Evolutionary conservation across 2,113 vertebrate genomes (phyloP), one percentile per base, ranked within the genome.

Genomic region (Xenopus tropicalis): DNA sequence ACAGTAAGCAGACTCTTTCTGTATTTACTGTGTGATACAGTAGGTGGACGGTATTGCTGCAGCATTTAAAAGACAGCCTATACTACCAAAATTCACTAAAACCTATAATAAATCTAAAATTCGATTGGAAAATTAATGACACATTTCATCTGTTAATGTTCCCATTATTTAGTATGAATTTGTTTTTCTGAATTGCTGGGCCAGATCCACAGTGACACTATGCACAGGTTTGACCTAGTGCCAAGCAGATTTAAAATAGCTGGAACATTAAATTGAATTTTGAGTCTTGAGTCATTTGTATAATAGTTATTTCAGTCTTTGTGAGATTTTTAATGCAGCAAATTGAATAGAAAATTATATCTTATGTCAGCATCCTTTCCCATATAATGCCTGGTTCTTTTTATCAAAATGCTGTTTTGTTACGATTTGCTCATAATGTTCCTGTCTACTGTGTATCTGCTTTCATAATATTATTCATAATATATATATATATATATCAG

Each of bases 321-420:
- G 64, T 66, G 64, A 48, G 64, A 66, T 66, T 66, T 66, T 66
- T 43, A 66, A 13, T 22, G 64, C 51, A 20, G 14, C 42, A 66
- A 66, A 66, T 44, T 66, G 64, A 66, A 66, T 66, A 23, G 42
- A 66, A 59, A 66, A 66, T 66, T 48, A 48, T 66, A 66, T 66
- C 64, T 48, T 48, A 66, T 66, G 44, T 66, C 64, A 66, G 64
- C 44, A 48, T 66, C 44, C 44, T 66, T 48, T 66, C 14, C 20
- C 44, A 23, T 23, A 43, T 46, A 48, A 66, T 66, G 43, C 20
- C 44, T 51, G 42, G 44, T 43, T 66, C n/a, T 20, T 51, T 51
- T 48, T 22, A 48, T 20, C 64, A 23, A 6, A 12, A 23, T 66
- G 21, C 9, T 48, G 12, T 48, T 66, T 48, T 66, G n/a, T 23